phyloP scores from a whole-genome alignment of 2,113 vertebrate genomes.

The Anser brachyrhynchus region DNA sequence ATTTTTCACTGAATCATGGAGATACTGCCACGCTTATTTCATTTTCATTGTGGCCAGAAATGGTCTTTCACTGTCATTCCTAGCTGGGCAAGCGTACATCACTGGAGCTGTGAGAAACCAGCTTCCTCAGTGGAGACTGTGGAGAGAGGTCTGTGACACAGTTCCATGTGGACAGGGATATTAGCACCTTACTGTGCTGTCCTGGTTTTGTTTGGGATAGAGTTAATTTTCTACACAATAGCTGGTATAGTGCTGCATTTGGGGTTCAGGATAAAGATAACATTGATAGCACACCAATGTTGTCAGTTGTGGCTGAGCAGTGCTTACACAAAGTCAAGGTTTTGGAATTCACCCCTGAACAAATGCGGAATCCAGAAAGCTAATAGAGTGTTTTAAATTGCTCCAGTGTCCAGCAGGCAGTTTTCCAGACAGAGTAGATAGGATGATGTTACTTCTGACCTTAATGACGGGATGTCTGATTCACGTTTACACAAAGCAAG shows the following conservation, averaged over 20 bases:
- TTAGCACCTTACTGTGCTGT: background rate
- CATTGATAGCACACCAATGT: background rate
- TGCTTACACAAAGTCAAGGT: background rate
- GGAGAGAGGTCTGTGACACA: background rate
- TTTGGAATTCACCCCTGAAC: too few species aligned
- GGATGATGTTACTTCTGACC: too few species aligned
- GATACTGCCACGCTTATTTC: background rate
- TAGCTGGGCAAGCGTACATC: background rate
- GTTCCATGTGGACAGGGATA: background rate
- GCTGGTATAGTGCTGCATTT: background rate
- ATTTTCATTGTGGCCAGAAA: background rate
- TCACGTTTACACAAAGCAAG: too few species aligned
- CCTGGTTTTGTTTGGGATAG: background rate
- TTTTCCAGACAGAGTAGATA: too few species aligned
- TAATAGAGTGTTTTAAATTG: too few species aligned
- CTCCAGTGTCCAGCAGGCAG: too few species aligned
- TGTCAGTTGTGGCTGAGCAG: background rate
- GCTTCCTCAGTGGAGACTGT: accelerated
- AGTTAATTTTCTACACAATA: background rate
- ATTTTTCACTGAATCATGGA: accelerated
- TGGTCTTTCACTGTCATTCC: background rate
- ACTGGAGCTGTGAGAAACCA: background rate
- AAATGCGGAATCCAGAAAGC: too few species aligned
- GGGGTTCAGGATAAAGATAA: background rate
- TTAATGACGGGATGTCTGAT: too few species aligned